Evolutionary conservation across 2,797 vertebrate species (phyloP).

Genomic region (Oophaga sylvatica): DNA sequence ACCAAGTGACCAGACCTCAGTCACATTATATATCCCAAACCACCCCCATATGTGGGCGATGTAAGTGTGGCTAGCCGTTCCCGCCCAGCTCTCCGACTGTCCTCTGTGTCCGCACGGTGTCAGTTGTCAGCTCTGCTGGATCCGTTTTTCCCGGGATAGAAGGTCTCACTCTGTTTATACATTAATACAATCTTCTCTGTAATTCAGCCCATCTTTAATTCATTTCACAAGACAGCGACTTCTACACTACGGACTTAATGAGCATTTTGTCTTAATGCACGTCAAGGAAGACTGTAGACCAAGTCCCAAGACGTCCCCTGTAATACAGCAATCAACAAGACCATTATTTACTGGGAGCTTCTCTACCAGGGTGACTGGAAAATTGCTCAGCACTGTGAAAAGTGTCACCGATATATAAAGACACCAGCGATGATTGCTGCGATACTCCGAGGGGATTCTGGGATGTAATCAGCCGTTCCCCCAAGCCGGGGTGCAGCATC

Average conservation of each 20-base stretch:
- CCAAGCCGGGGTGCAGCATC: not conserved
- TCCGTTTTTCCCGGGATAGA: not conserved
- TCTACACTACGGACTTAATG: conserved; percentile 1
- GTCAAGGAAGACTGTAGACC: not conserved
- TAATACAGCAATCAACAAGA: conserved; percentile 29
- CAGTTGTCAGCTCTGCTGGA: not conserved
- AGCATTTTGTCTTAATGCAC: conserved; percentile 12
- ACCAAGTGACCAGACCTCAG: no score
- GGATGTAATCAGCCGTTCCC: not conserved
- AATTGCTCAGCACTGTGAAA: conserved; percentile 2
- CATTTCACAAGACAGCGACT: conserved; percentile 5
- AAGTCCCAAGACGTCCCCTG: conserved; percentile 7
- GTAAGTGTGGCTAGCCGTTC: no score
- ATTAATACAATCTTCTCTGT: not conserved
- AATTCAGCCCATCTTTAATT: conserved; percentile 35
- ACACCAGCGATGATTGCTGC: not conserved
- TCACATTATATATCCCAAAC: no score
- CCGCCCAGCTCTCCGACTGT: no score
- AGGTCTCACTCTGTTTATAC: no score
- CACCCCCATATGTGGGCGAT: no score
- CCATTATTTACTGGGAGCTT: conserved; percentile 1
- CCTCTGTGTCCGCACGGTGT: not conserved
- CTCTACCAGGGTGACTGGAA: conserved; percentile 14
- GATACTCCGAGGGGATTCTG: not conserved
- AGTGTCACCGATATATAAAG: not conserved